Conservation (phyloP, 2,888 invertebrate genomes). For the Himalopsyche japonica region DNA sequence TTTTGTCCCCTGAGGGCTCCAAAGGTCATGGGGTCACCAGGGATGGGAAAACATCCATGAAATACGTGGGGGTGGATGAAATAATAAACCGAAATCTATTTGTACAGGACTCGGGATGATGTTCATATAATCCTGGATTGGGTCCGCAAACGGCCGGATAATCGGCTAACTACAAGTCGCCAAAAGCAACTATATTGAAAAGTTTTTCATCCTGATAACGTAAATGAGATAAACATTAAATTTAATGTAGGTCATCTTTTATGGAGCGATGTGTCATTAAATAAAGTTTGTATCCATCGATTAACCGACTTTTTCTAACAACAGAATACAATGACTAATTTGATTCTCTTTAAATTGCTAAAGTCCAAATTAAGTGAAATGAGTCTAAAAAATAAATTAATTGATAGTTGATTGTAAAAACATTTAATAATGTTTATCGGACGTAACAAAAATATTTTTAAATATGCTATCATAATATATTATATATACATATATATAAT, state of each 20-base stretch:
- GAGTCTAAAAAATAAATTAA: too few relatives aligned
- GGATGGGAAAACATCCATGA: conserved; percentile 27
- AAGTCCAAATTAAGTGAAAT: too few relatives aligned
- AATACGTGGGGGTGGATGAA: conserved; percentile 22
- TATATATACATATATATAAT: too few relatives aligned
- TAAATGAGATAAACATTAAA: background rate
- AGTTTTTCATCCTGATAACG: background rate
- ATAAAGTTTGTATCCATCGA: background rate
- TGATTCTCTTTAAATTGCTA: too few relatives aligned
- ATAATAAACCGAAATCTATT: conserved; percentile 38
- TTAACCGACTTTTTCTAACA: too few relatives aligned
- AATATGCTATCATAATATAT: too few relatives aligned
- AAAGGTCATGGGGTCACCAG: conserved; percentile 35
- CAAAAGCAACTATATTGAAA: background rate
- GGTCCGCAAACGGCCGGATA: conserved; percentile 27
- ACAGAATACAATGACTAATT: too few relatives aligned
- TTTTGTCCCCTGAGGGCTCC: conserved; percentile 15
- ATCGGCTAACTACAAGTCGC: conserved; percentile 17
- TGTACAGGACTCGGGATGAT: conserved; percentile 36
- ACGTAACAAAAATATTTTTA: too few relatives aligned
- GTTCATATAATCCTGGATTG: conserved; percentile 36
- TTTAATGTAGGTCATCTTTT: background rate
- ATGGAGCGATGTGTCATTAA: background rate
- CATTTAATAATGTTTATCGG: too few relatives aligned
- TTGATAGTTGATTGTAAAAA: too few relatives aligned